A percentile compares a stretch with the other conserved stretches of the same genome.
These are phyloP conservation scores for Mesembrinibis cayennensis DNA, from an alignment of 2,113 vertebrate genomes.

Conservation along the genomic window DNA sequence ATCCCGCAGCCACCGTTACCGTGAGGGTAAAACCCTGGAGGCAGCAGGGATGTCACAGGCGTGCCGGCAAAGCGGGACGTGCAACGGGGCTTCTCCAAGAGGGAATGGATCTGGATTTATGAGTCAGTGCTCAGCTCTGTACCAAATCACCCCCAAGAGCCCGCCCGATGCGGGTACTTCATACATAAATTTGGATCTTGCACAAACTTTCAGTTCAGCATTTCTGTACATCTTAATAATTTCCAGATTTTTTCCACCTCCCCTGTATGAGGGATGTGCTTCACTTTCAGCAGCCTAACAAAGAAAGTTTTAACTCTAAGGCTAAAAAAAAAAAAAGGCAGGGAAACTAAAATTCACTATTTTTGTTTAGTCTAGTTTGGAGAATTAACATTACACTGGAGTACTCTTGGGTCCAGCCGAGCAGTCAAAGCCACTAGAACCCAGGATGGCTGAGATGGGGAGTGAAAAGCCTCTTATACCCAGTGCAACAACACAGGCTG, in stretches of 20 bases:
- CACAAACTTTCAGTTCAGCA: not conserved
- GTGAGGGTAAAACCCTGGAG: not conserved
- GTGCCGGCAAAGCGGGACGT: not conserved
- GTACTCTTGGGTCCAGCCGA: not conserved
- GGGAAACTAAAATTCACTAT: slow-evolving; percentile 7
- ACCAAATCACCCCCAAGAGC: accelerated
- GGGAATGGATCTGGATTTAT: accelerated
- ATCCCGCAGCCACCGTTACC: not conserved
- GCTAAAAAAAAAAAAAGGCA: not conserved
- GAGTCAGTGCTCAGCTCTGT: not conserved
- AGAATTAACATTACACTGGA: not conserved
- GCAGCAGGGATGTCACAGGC: accelerated
- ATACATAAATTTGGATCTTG: not conserved
- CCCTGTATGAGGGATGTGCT: not conserved
- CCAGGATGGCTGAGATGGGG: not conserved
- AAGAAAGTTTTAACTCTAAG: slow-evolving; percentile 16
- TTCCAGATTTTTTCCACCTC: slow-evolving; percentile 14
- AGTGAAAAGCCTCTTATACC: slow-evolving; percentile 49
- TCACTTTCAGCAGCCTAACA: not conserved
- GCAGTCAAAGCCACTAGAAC: not conserved
- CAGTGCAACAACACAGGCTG: not conserved
- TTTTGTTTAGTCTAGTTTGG: slow-evolving; percentile 58
- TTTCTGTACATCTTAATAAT: not conserved
- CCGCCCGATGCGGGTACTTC: not conserved
- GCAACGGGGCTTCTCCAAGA: not conserved